These are phyloP conservation scores for Cirrhinus mrigala DNA, from an alignment of 2,797 vertebrate genomes.

Conservation along the genomic window DNA sequence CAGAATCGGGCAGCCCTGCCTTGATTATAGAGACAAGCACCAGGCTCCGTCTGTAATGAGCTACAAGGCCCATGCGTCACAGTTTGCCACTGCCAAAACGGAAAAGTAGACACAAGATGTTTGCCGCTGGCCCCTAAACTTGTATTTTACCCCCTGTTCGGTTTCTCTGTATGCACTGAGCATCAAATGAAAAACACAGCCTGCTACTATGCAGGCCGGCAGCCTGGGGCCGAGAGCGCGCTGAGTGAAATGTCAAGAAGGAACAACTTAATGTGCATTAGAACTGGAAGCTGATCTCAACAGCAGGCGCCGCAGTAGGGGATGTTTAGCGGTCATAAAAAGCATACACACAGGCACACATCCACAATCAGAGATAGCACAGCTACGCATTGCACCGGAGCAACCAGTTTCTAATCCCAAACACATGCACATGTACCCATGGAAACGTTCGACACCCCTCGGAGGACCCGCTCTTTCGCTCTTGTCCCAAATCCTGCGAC, in stretches of 20 bases:
- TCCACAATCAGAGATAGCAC: conserved; percentile 21
- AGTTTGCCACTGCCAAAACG: conserved; percentile 49
- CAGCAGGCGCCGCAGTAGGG: conserved; percentile 33
- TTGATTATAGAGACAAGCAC: conserved; percentile 60
- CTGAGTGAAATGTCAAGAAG: conserved; percentile 48
- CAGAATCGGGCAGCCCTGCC: not conserved
- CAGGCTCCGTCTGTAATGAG: conserved; percentile 56
- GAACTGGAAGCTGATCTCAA: conserved; percentile 47
- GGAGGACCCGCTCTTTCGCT: conserved; percentile 3
- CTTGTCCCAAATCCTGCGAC: conserved; percentile 70
- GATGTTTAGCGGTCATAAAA: conserved; percentile 23
- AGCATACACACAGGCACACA: conserved; percentile 41
- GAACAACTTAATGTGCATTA: conserved; percentile 50
- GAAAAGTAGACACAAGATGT: conserved; percentile 49
- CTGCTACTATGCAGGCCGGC: conserved; percentile 23
- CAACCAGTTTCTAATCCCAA: conserved; percentile 25
- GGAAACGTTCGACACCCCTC: not conserved
- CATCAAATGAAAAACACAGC: conserved; percentile 53
- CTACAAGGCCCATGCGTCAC: conserved; percentile 50
- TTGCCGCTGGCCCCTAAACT: conserved; percentile 45
- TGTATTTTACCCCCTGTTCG: conserved; percentile 45
- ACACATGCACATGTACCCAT: conserved; percentile 32
- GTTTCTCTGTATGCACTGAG: conserved; percentile 27
- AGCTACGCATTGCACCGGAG: conserved; percentile 1
- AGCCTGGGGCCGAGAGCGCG: conserved; percentile 21